Evolutionary conservation across 2,888 invertebrate species (phyloP), one percentile per base, ranked within the genome.

Genomic region (Platynereis dumerilii): DNA sequence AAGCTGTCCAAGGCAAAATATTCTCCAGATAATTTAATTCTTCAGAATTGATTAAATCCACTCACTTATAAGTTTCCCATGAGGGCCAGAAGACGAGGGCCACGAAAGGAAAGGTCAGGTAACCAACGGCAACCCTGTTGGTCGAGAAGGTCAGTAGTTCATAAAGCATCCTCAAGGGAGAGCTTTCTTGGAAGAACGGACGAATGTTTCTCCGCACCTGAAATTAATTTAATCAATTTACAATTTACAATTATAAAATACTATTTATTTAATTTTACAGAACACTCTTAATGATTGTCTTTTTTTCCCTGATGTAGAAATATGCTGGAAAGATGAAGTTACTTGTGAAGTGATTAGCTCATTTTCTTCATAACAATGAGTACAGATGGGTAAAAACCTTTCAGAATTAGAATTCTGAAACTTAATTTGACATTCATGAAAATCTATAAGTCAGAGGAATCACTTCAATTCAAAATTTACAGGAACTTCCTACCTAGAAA

Each of bases 91-190:
- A 90, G 80, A 96, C 93, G 77, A 97, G 88, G 69, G 96, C 86
- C 68, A 96, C 90, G 85, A 98, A 98, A 72, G 94, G 92, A 83
- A 94, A 93, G 54, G 94, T 93, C 61, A 92, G 87, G 83, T 97
- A 97, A 39, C 92, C 91, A 88, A 97, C 90, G 67, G 91, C 89
- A 58, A 95, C 83, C 74, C 95, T 89, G 24, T 95, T 95, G 45
- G 90, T 88, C 29, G 91, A 79, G 81, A 93, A 92, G 48, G 96
- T 92, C 67, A 92, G 76, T 61, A 89, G 85, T 84, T 97, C 94
- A 84, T 98, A 98, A 72, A 92, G 27, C 34, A 67, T 61, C 56
- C 70, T 70, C 44, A 66, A 58, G 42, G 42, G 52, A 7, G 65
- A 55, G n/a, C 74, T 74, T 29, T 60, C 66, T 69, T 85, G 82